Base-by-base conservation (phyloP, 2,888 invertebrate species). In the Megalurothrips usitatus region DNA sequence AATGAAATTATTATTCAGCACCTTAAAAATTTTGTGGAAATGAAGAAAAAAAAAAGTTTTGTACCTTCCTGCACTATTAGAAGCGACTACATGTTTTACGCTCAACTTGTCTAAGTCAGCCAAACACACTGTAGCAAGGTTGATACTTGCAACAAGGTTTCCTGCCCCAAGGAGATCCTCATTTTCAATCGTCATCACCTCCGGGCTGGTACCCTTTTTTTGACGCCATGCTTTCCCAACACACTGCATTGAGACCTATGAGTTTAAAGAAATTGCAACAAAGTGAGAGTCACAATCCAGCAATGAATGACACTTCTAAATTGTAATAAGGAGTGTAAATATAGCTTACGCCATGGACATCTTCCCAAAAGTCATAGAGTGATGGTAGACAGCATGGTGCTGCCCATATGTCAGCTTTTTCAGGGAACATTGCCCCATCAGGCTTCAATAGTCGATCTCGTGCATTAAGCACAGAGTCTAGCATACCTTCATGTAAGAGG, bases 401-500 rank as follows among this genome's bases (percentile, higher is more conserved):
- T 80, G 88, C 91, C 88, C 89, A 93, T 86, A 94, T 89, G 86
- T 91, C 91, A 84, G 93, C 94, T 83, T 90, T 89, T 84, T 92
- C 92, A 1, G 96, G 96, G 86, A 95, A 95, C 87, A 96, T 90
- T 8, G 90, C 86, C 0, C 96, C 96, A 83, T 89, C 90, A 34
- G 90, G 89, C 85, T 92, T 93, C 0, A 98, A 88, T 87, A 94
- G 96, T 83, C 91, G 91, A 85, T 97, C 94, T 84, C 96, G 89
- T 0, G 96, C 96, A 84, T 88, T 88, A 17, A 98, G 88, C 4
- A 98, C 94, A 0, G 97, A 96, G 86, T 97, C 95, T 81, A 98
- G 87, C 98, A 98, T 98, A 11, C 95, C 96, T 88, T 98, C 98
- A 86, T 97, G 98, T 23, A 98, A 88, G 52, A 98, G 89, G 88